These are phyloP conservation scores for Saccostrea echinata DNA, from an alignment of 1,140 invertebrate species.

Conservation along the genomic window DNA sequence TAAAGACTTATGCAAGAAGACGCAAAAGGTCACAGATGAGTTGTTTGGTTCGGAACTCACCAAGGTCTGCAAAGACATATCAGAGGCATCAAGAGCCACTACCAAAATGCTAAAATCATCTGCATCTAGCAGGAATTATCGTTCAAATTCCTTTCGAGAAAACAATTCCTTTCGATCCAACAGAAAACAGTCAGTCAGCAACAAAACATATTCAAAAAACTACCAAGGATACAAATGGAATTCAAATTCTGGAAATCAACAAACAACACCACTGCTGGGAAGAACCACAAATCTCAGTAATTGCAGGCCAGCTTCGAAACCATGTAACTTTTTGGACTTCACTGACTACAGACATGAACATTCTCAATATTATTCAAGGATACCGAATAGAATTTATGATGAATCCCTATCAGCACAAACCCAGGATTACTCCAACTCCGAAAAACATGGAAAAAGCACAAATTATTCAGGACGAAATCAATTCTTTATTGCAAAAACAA, in stretches of 20 bases:
- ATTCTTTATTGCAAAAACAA: constrained; percentile 45
- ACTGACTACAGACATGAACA: background rate
- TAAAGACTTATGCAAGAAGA: constrained; percentile 10
- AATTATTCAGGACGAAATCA: constrained; percentile 37
- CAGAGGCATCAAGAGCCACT: background rate
- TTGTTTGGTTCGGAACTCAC: constrained; percentile 5
- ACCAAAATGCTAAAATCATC: background rate
- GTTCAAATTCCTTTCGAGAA: background rate
- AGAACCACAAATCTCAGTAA: background rate
- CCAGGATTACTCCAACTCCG: background rate
- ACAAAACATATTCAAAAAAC: background rate
- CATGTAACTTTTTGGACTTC: constrained; percentile 28
- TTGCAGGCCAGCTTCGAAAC: background rate
- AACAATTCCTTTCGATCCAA: background rate
- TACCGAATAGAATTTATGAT: constrained; percentile 40
- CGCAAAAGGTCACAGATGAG: constrained; percentile 6
- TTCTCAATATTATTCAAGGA: constrained; percentile 27
- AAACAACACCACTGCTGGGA: background rate
- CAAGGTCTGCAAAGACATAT: background rate
- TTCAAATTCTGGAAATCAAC: background rate
- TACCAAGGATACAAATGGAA: constrained; percentile 23
- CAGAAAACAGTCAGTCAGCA: background rate
- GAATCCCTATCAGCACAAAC: constrained; percentile 24
- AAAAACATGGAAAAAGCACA: constrained; percentile 11
- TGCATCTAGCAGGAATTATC: background rate